Conservation (phyloP, 2,797 vertebrate genomes). For the Leucoraja ocellata region DNA sequence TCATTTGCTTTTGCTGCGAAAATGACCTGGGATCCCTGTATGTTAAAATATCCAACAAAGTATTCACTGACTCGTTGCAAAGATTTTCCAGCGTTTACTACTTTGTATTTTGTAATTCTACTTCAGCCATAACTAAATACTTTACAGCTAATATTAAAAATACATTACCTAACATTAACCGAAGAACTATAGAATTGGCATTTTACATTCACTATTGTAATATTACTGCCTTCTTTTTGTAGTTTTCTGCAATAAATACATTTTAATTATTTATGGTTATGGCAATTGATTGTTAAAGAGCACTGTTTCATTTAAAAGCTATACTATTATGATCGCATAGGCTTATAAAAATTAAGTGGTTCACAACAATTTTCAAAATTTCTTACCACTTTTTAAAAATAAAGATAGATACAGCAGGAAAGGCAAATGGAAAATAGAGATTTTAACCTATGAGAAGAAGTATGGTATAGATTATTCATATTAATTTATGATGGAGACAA, state of each 20-base stretch:
- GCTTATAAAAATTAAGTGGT: background rate
- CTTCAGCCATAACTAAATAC: background rate
- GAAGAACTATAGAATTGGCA: background rate
- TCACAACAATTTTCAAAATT: background rate
- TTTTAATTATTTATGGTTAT: slow-evolving; percentile 31
- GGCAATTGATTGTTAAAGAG: background rate
- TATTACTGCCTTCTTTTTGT: background rate
- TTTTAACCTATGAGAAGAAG: background rate
- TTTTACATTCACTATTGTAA: background rate
- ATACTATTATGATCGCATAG: background rate
- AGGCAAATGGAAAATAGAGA: background rate
- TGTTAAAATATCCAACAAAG: slow-evolving; percentile 1
- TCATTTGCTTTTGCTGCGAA: background rate
- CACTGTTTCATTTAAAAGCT: background rate
- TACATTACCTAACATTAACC: background rate
- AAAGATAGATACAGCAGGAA: background rate
- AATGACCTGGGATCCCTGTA: background rate
- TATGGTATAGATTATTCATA: background rate
- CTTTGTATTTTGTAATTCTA: background rate
- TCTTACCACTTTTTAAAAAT: background rate
- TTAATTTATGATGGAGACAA: slow-evolving; percentile 1
- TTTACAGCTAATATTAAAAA: slow-evolving; percentile 13
- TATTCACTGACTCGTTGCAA: background rate
- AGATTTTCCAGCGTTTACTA: slow-evolving; percentile 6
- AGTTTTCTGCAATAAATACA: background rate